These are phyloP conservation scores for Passer montanus DNA, from an alignment of 2,113 vertebrate genomes.

Conservation along the genomic window DNA sequence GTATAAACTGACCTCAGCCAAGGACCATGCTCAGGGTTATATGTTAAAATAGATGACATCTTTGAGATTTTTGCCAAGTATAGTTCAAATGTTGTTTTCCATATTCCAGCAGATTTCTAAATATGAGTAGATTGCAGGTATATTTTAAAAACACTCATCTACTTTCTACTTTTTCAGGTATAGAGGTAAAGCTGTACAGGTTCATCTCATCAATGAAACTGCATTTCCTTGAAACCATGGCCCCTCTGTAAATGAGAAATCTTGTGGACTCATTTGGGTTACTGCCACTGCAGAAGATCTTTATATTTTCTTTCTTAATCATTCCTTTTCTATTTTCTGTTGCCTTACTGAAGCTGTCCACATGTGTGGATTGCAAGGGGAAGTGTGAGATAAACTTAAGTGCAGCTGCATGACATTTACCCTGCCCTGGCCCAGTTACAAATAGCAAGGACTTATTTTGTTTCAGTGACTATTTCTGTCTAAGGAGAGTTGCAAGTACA, in stretches of 20 bases:
- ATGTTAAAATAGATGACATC: not conserved
- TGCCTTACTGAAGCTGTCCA: not conserved
- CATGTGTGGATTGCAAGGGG: not conserved
- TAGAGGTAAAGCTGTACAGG: not conserved
- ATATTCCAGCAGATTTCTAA: not conserved
- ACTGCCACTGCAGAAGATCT: not conserved
- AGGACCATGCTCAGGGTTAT: not conserved
- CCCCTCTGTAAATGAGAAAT: conserved; percentile 8
- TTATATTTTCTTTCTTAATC: conserved; percentile 8
- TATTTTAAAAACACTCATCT: not conserved
- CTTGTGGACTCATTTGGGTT: not conserved
- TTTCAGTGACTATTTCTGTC: conserved; percentile 16
- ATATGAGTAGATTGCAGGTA: not conserved
- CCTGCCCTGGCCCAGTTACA: not conserved
- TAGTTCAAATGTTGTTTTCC: not conserved
- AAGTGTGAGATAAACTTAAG: not conserved
- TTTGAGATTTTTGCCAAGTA: not conserved
- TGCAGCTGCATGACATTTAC: conserved; percentile 4
- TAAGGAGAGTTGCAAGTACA: not conserved
- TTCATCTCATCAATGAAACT: not conserved
- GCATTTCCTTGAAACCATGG: conserved; percentile 22
- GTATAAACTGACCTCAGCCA: not conserved
- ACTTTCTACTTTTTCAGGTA: not conserved
- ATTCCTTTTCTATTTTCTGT: not conserved
- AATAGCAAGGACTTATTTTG: not conserved